Evolutionary conservation across 2,113 vertebrate genomes (phyloP), one percentile per base, ranked within the genome.

Genomic region (Corapipo altera): DNA sequence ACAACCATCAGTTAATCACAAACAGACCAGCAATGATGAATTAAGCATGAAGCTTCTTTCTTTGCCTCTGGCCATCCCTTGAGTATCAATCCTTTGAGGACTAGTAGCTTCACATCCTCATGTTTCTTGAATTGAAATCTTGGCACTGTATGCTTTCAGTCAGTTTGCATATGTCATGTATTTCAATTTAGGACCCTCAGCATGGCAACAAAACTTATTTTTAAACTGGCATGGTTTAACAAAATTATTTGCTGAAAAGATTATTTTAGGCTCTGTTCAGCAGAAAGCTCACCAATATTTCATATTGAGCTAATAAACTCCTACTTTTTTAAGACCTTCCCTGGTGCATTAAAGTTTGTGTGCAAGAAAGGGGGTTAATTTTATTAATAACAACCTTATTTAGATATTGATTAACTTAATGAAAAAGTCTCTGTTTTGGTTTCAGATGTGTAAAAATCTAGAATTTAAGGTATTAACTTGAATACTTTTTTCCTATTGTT

Each of bases 41-140:
- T 91, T 91, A 89, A 69, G 22, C 66, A 79, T 81, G n/a, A 93
- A 32, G 17, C 19, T 88, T 59, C 77, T 91, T 52, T 88, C 43
- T 88, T 85, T 88, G 78, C 90, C 88, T 90, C 62, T 70, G 37
- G 94, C 62, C 21, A 79, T 83, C 70, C 85, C 82, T 88, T 11
- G 59, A 15, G 74, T 39, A 82, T 39, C 57, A 91, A 20, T 27
- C 65, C 88, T 93, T 65, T 85, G 74, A 83, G 44, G 37, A 82
- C 61, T 44, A 52, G 51, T 49, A 71, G 46, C 61, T 95, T 66
- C 16, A 7, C 21, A 88, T 91, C 6, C 44, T 85, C 57, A 72
- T 7, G 0, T 88, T 69, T 85, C 70, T 94, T 82, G 49, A 89
- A 39, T 5, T 48, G 28, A 43, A 27, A 27, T 79, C 70, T 65